A percentile compares a stretch with the other conserved stretches of the same genome.
phyloP scores from a whole-genome alignment of 2,797 vertebrate genomes.

The Coregonus sp. region DNA sequence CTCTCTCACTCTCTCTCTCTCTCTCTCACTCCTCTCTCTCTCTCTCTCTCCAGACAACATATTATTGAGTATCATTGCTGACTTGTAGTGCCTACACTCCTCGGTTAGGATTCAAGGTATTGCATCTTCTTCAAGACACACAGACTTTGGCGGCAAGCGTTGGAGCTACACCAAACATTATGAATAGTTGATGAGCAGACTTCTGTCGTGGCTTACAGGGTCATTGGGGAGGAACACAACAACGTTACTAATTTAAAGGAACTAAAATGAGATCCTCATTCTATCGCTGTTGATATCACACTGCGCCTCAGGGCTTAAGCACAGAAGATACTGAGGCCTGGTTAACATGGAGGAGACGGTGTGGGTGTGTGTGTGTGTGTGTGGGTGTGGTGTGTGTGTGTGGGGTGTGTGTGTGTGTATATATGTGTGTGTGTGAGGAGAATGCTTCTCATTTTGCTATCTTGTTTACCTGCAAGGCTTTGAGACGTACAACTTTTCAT shows the following conservation, averaged over 20 bases:
- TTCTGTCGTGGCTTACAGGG: neutral
- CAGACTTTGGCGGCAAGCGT: neutral
- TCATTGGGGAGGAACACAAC: neutral
- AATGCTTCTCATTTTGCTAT: neutral
- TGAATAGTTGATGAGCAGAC: neutral
- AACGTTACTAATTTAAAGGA: neutral
- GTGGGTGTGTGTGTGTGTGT: neutral
- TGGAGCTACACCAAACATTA: neutral
- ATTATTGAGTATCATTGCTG: too few relatives aligned
- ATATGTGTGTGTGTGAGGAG: too few relatives aligned
- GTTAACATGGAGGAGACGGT: neutral
- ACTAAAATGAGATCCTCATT: constrained; percentile 1
- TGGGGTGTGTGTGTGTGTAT: too few relatives aligned
- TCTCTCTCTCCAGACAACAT: too few relatives aligned
- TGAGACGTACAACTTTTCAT: neutral
- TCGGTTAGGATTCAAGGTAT: neutral
- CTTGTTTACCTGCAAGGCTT: neutral
- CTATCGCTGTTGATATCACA: neutral
- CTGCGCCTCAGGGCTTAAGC: neutral
- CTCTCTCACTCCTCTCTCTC: too few relatives aligned
- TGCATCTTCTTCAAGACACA: neutral
- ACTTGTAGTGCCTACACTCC: too few relatives aligned
- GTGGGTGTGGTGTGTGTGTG: too few relatives aligned
- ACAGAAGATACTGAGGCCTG: neutral
- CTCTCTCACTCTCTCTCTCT: too few relatives aligned